These are phyloP conservation scores for Dendrocincla fuliginosa DNA, from an alignment of 2,797 vertebrate genomes.

Conservation along the genomic window DNA sequence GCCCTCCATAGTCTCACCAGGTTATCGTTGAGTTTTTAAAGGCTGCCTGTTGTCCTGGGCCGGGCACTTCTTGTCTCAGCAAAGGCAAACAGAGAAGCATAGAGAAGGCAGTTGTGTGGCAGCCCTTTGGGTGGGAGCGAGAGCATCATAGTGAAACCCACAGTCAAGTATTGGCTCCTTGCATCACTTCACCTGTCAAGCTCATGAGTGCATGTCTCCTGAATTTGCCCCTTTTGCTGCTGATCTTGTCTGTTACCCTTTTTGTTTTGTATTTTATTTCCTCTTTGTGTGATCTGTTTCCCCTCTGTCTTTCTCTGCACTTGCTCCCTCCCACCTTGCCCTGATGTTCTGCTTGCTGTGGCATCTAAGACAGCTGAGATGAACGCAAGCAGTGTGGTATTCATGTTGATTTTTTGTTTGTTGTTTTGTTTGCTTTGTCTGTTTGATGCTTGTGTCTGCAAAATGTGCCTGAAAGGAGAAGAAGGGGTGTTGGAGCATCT, in stretches of 20 bases:
- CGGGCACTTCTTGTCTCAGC: neutral
- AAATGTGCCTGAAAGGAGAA: neutral
- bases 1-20: neutral
- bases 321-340: neutral
- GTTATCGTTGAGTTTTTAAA: neutral
- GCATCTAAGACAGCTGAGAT: neutral
- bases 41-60: neutral
- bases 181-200: neutral
- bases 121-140: neutral
- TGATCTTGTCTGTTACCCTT: neutral
- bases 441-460: neutral
- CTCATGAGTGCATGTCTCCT: neutral
- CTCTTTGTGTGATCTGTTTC: neutral
- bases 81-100: neutral
- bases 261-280: neutral
- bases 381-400: neutral
- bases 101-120: neutral
- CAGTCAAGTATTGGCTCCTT: rapidly evolving
- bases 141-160: neutral
- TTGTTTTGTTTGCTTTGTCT: neutral
- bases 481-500: neutral
- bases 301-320: neutral
- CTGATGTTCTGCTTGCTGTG: neutral
- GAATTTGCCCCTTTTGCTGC: neutral
- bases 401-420: neutral